Percentiles rank a stretch among this genome's conserved stretches.
Conservation (phyloP, 1,140 invertebrate species). For the Whitmania pigra region DNA sequence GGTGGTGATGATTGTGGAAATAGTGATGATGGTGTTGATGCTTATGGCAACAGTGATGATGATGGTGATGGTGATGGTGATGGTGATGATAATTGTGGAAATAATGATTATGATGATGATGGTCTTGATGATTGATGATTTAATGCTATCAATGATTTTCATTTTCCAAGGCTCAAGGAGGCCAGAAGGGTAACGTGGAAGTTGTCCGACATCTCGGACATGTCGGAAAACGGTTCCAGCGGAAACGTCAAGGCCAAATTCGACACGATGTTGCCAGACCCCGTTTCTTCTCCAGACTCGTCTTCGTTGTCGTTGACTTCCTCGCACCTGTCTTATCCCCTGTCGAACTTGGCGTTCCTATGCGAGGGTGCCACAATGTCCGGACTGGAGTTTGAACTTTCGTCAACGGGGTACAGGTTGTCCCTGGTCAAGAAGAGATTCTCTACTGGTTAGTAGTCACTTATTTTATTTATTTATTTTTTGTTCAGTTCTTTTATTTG, state of each 20-base stretch:
- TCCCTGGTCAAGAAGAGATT: slow-evolving; percentile 86
- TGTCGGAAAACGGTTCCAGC: slow-evolving; percentile 71
- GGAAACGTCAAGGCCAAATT: slow-evolving; percentile 78
- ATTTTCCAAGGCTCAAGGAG: slow-evolving; percentile 53
- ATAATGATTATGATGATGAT: too few species aligned
- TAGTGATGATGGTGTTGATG: neutral
- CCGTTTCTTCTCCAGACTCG: slow-evolving; percentile 48
- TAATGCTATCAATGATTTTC: too few species aligned
- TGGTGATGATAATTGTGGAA: neutral
- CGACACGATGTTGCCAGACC: slow-evolving; percentile 52
- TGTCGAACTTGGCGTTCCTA: slow-evolving; percentile 76
- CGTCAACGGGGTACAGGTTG: slow-evolving; percentile 73
- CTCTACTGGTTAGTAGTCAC: slow-evolving; percentile 60
- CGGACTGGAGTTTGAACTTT: slow-evolving; percentile 78
- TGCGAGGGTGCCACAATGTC: slow-evolving; percentile 86
- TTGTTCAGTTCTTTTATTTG: too few species aligned
- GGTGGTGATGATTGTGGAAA: slow-evolving; percentile 2
- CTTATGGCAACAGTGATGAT: too few species aligned
- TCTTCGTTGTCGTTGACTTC: slow-evolving; percentile 57
- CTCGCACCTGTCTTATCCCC: slow-evolving; percentile 20
- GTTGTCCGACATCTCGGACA: slow-evolving; percentile 72
- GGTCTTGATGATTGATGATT: too few species aligned
- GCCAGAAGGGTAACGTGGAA: slow-evolving; percentile 75
- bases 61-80: slow-evolving; percentile 3
- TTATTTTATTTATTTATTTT: too few species aligned